Evolutionary conservation across 2,113 vertebrate species (phyloP), one percentile per base, ranked within the genome.

Genomic region (Solea senegalensis): DNA sequence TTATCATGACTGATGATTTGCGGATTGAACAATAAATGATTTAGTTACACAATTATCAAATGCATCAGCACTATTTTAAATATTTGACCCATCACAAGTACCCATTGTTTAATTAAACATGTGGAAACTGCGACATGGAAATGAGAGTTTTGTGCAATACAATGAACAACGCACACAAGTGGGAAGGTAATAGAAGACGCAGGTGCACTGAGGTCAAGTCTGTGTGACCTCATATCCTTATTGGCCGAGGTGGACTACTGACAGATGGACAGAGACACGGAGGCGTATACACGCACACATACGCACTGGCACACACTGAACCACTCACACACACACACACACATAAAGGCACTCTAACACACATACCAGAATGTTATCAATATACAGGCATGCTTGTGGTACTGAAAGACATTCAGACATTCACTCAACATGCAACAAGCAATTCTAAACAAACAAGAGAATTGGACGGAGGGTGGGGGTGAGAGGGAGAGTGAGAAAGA

Each of bases 361-460:
- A 78, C 85, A 86, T 56, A 75, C 80, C 78, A 62, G 44, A 72
- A 71, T 76, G 74, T 80, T 77, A 86, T 86, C 82, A 85, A 85
- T 82, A 87, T 77, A 76, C 60, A 82, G 78, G 64, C 73, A 76
- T 71, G 68, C 66, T 72, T 72, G 79, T 82, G 76, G 74, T 66
- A 76, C 54, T 86, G 81, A 86, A 86, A 21, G 56, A 72, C 63
- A 51, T 79, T 61, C 49, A 80, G 81, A 86, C 79, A 76, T 57
- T 90, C 89, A 90, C 82, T 90, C 88, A 89, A 81, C 86, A 85
- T 80, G 65, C 65, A 49, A 83, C 82, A 86, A 84, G 76, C 81
- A 59, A 68, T 59, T 58, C 80, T 74, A 84, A 85, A 86, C 80
- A 90, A 83, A 89, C 86, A 85, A 61, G 50, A 87, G 78, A 85